Evolutionary conservation across 2,113 vertebrate species (phyloP).

Genomic region (Ptyas mucosa): DNA sequence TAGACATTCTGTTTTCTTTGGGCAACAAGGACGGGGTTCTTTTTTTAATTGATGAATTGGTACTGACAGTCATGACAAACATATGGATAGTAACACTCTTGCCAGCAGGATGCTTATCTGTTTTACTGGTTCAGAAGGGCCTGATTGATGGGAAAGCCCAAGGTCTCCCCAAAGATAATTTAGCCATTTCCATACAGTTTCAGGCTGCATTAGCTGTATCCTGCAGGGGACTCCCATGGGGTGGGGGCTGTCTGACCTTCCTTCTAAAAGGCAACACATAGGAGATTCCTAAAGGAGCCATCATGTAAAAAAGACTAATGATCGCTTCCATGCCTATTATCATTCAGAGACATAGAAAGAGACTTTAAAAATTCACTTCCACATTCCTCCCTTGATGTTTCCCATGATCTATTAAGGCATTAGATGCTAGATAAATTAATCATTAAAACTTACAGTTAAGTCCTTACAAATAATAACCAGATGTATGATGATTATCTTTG

Average conservation of each 20-base stretch:
- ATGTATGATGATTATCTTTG: slow-evolving; percentile 76
- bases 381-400: slow-evolving; percentile 86
- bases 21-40: slow-evolving; percentile 47
- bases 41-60: slow-evolving; percentile 66
- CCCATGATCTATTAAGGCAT: slow-evolving; percentile 81
- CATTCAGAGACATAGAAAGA: slow-evolving; percentile 75
- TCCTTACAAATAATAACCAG: slow-evolving; percentile 84
- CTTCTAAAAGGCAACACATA: slow-evolving; percentile 78
- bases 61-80: slow-evolving; percentile 68
- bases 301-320: slow-evolving; percentile 84
- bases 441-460: slow-evolving; percentile 83
- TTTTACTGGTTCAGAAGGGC: slow-evolving; percentile 73
- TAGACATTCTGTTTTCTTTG: slow-evolving; percentile 53
- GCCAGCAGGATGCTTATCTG: slow-evolving; percentile 72
- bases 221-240: slow-evolving; percentile 72
- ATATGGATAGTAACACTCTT: slow-evolving; percentile 68
- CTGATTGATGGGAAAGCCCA: slow-evolving; percentile 80
- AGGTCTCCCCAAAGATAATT: slow-evolving; percentile 78
- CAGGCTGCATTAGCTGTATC: slow-evolving; percentile 79
- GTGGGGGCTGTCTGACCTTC: slow-evolving; percentile 73
- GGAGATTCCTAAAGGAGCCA: slow-evolving; percentile 82
- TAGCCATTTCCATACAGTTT: slow-evolving; percentile 82
- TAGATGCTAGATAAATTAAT: slow-evolving; percentile 82
- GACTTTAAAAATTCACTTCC: slow-evolving; percentile 78
- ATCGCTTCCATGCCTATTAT: slow-evolving; percentile 82